These are phyloP conservation scores for Entomobrya multifasciata DNA, from an alignment of 2,888 invertebrate genomes.

Conservation along the genomic window DNA sequence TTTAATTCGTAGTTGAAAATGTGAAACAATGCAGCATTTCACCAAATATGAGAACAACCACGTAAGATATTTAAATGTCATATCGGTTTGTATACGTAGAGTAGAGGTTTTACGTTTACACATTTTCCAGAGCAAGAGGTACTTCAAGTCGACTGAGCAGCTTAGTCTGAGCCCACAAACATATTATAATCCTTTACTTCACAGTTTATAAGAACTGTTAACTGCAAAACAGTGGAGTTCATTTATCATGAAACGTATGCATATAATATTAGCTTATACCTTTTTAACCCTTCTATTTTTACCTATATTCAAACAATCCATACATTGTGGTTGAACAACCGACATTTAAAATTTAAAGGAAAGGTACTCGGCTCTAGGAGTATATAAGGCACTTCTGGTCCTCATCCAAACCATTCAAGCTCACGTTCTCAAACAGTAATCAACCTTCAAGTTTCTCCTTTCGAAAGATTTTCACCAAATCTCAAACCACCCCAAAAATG, in stretches of 20 bases:
- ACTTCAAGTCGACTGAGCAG: too few relatives aligned
- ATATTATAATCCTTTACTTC: constrained; percentile 23
- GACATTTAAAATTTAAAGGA: neutral
- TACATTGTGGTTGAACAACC: neutral
- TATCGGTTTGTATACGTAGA: too few relatives aligned
- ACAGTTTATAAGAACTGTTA: neutral
- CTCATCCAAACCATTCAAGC: constrained; percentile 13
- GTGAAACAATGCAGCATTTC: too few relatives aligned
- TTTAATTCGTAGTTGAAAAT: too few relatives aligned
- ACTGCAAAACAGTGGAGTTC: neutral
- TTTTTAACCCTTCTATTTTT: constrained; percentile 33
- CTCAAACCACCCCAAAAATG: constrained; percentile 49
- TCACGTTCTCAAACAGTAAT: constrained; percentile 26
- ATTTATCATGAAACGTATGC: neutral
- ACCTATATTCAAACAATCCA: neutral
- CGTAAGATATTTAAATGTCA: too few relatives aligned
- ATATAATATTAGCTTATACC: neutral
- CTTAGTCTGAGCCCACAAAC: too few relatives aligned
- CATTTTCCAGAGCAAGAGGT: too few relatives aligned
- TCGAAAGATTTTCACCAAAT: neutral
- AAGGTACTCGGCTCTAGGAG: neutral
- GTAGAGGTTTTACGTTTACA: neutral
- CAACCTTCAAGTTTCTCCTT: constrained; percentile 7
- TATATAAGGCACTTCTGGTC: constrained; percentile 46
- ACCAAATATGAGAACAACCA: too few relatives aligned